phyloP scores from a whole-genome alignment of 2,888 invertebrate species.

The Dynastes grantii region DNA sequence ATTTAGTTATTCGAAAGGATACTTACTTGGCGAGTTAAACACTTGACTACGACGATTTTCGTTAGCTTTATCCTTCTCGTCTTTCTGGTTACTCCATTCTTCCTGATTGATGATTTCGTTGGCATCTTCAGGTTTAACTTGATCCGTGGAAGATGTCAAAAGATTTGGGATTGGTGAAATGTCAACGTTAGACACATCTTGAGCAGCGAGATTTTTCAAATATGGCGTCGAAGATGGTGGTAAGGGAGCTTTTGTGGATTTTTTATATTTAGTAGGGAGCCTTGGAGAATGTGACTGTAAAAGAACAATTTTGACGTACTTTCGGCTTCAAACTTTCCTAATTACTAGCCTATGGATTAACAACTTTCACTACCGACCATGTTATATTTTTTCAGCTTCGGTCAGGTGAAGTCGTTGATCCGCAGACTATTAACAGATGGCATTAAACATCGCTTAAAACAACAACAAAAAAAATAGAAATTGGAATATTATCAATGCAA shows the following conservation, averaged over 20 bases:
- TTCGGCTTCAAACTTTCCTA: background rate
- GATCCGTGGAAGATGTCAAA: background rate
- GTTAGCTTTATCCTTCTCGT: slow-evolving; percentile 75
- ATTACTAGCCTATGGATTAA: too few relatives aligned
- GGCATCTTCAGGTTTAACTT: background rate
- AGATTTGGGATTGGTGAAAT: slow-evolving; percentile 15
- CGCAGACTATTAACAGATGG: too few relatives aligned
- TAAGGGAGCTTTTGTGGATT: slow-evolving; percentile 79
- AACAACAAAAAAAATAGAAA: too few relatives aligned
- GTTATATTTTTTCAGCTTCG: too few relatives aligned
- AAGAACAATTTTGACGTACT: slow-evolving; percentile 35
- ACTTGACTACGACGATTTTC: slow-evolving; percentile 71
- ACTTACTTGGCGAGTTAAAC: slow-evolving; percentile 45
- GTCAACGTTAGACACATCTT: background rate
- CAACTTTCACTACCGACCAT: too few relatives aligned
- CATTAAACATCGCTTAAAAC: too few relatives aligned
- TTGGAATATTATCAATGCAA: too few relatives aligned
- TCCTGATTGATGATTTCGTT: slow-evolving; percentile 59
- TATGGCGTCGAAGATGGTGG: slow-evolving; percentile 71
- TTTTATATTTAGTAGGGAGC: slow-evolving; percentile 74
- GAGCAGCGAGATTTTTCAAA: background rate
- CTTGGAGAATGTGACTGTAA: slow-evolving; percentile 66
- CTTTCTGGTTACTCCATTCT: slow-evolving; percentile 74
- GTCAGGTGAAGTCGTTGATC: too few relatives aligned
- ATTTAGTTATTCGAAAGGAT: background rate